These are phyloP conservation scores for Channa striata DNA, from an alignment of 2,797 vertebrate genomes.

Conservation along the genomic window DNA sequence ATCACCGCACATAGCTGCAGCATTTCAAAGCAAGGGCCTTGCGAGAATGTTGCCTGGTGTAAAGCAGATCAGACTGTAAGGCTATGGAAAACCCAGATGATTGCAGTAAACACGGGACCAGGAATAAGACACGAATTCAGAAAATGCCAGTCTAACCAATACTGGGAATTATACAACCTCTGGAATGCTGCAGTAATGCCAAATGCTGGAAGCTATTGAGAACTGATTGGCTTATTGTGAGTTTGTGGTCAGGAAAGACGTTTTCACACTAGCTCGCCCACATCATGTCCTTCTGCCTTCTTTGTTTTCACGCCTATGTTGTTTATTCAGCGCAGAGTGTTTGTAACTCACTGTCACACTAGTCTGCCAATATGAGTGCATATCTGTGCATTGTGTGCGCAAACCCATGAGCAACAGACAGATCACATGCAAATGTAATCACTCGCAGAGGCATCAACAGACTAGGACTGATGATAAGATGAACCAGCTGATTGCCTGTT, in stretches of 20 bases:
- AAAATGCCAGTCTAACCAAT: conserved; percentile 63
- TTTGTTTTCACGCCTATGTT: conserved; percentile 51
- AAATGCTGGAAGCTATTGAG: conserved; percentile 46
- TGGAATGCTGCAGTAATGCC: conserved; percentile 63
- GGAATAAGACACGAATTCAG: conserved; percentile 33
- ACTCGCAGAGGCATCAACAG: conserved; percentile 8
- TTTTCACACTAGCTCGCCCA: conserved; percentile 52
- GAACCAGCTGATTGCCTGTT: conserved; percentile 41
- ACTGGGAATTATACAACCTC: conserved; percentile 58
- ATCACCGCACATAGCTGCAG: conserved; percentile 20
- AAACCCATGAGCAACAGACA: conserved; percentile 41
- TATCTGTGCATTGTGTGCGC: conserved; percentile 9
- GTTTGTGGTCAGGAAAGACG: conserved; percentile 49
- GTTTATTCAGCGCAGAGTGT: conserved; percentile 19
- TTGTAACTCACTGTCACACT: conserved; percentile 34
- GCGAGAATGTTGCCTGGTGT: conserved; percentile 3
- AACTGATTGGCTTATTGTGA: conserved; percentile 45
- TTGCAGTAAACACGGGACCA: conserved; percentile 34
- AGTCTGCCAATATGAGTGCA: conserved; percentile 13
- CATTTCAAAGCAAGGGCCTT: conserved; percentile 26
- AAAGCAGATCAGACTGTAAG: conserved; percentile 9
- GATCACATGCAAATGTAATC: conserved; percentile 29
- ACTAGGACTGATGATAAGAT: not conserved
- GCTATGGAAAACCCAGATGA: conserved; percentile 17
- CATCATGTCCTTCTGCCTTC: conserved; percentile 44